Conservation (phyloP, 2,888 invertebrate species). For the Miltochrista miniata region DNA sequence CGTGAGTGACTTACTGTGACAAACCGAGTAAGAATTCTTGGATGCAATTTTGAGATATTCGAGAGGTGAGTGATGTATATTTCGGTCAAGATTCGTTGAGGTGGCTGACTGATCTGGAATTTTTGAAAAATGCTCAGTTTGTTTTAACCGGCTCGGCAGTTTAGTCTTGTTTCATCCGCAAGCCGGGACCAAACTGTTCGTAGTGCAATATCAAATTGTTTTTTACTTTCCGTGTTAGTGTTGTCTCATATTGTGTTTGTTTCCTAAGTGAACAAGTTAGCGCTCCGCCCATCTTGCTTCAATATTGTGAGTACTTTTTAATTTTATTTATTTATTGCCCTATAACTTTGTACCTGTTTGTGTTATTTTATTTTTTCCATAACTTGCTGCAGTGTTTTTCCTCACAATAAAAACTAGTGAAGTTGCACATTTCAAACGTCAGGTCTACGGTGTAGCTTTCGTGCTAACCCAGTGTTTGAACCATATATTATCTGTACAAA, state of each 20-base stretch:
- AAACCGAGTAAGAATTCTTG: constrained; percentile 19
- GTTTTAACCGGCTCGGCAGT: constrained; percentile 17
- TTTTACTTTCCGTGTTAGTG: background rate
- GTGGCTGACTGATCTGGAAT: constrained; percentile 21
- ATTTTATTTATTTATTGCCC: background rate
- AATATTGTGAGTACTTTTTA: constrained; percentile 3
- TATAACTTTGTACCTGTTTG: background rate
- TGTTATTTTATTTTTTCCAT: too few species aligned
- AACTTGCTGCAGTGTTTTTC: too few species aligned
- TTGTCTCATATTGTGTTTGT: too few species aligned
- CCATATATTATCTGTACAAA: too few species aligned
- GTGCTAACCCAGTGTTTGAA: too few species aligned
- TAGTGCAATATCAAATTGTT: background rate
- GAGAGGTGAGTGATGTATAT: constrained; percentile 32
- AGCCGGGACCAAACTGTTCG: constrained; percentile 1
- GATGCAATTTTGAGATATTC: constrained; percentile 28
- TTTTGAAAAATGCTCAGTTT: constrained; percentile 1
- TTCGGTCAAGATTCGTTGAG: constrained; percentile 26
- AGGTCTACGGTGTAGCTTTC: too few species aligned
- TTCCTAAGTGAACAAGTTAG: background rate
- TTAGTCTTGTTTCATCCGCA: constrained; percentile 13
- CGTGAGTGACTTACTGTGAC: constrained; percentile 16
- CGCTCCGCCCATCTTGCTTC: background rate
- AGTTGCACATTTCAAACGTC: too few species aligned
- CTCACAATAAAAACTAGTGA: too few species aligned